Percentiles rank a stretch among this genome's conserved stretches.
Evolutionary conservation across 2,888 invertebrate genomes (phyloP).

Genomic region (Fragum sueziense): DNA sequence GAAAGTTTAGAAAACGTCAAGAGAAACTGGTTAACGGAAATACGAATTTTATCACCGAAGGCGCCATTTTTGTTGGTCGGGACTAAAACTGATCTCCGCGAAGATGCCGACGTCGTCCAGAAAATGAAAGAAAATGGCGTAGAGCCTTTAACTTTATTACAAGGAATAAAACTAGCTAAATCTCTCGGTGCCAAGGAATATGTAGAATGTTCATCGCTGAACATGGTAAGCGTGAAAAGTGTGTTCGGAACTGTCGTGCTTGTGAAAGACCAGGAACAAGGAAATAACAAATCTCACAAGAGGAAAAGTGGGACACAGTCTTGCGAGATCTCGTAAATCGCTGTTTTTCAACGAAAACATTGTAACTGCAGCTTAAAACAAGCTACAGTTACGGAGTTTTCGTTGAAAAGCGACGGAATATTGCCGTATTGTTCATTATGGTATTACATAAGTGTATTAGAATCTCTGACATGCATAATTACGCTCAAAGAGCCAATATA

Average conservation of each 20-base stretch:
- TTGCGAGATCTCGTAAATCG: constrained; percentile 5
- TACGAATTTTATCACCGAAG: constrained; percentile 56
- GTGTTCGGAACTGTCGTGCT: constrained; percentile 68
- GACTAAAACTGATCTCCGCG: constrained; percentile 67
- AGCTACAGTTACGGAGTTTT: too few relatives aligned
- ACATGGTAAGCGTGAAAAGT: constrained; percentile 66
- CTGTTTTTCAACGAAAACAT: too few relatives aligned
- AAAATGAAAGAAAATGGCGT: constrained; percentile 50
- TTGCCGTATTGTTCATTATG: background rate
- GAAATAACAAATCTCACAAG: constrained; percentile 28
- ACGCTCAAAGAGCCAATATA: too few relatives aligned
- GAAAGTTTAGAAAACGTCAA: constrained; percentile 67
- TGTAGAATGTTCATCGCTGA: constrained; percentile 72
- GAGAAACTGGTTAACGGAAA: constrained; percentile 72
- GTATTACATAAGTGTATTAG: background rate
- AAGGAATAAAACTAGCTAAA: constrained; percentile 68
- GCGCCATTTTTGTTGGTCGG: constrained; percentile 70
- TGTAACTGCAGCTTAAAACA: too few relatives aligned
- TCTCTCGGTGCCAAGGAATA: constrained; percentile 68
- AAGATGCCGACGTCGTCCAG: constrained; percentile 47
- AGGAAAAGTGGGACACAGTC: constrained; percentile 18
- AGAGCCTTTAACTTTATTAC: constrained; percentile 56
- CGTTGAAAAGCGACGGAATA: too few relatives aligned
- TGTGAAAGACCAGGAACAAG: constrained; percentile 46
- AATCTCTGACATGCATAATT: too few relatives aligned